Conservation (phyloP, 2,113 vertebrate species). For the Menidia beryllina region DNA sequence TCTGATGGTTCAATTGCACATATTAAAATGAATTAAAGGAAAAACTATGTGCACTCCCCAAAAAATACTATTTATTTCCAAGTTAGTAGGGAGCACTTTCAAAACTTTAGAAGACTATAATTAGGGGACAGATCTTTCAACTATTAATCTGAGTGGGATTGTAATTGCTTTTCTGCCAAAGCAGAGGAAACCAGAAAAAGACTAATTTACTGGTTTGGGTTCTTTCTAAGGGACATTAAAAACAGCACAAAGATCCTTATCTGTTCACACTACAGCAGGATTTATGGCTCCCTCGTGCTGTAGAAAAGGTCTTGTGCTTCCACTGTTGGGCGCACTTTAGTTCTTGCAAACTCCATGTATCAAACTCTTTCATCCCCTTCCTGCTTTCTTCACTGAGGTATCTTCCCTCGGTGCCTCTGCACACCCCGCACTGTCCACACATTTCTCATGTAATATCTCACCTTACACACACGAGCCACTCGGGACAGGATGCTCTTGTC, state of each 20-base stretch:
- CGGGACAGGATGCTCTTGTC: slow-evolving; percentile 94
- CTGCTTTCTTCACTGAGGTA: too few species aligned
- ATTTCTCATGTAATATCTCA: slow-evolving; percentile 70
- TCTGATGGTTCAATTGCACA: not conserved
- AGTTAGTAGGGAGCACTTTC: not conserved
- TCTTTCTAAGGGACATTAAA: slow-evolving; percentile 44
- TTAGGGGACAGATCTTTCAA: not conserved
- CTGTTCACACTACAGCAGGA: slow-evolving; percentile 21
- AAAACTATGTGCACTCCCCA: not conserved
- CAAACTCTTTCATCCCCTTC: not conserved
- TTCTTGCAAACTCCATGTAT: not conserved
- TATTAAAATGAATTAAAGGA: not conserved
- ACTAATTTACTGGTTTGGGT: slow-evolving; percentile 55
- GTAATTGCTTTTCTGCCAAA: not conserved
- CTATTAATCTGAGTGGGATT: slow-evolving; percentile 11
- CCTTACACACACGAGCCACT: slow-evolving; percentile 97
- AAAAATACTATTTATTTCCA: not conserved
- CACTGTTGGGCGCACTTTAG: not conserved
- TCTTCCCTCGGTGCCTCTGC: not conserved
- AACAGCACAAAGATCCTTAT: slow-evolving; percentile 43
- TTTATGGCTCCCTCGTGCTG: slow-evolving; percentile 5
- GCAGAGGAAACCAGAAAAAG: not conserved
- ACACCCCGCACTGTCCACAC: slow-evolving; percentile 25
- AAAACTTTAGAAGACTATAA: not conserved
- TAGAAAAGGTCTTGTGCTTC: slow-evolving; percentile 2